These are phyloP conservation scores for Chloroceryle aenea DNA, from an alignment of 2,113 vertebrate species.

Conservation along the genomic window DNA sequence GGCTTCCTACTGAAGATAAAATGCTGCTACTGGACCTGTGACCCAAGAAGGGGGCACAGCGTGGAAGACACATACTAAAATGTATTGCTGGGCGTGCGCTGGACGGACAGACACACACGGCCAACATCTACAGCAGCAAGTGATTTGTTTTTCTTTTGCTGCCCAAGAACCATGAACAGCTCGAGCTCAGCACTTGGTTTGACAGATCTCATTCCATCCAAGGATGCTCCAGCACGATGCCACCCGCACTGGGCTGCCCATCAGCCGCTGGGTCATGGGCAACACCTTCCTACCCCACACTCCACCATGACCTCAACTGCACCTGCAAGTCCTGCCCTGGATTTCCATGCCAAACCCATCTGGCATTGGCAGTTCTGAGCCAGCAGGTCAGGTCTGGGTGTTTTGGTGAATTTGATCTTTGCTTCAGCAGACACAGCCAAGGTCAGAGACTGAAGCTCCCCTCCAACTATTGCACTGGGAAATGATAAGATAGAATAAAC, in stretches of 20 bases:
- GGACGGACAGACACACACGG: background rate
- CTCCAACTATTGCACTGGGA: background rate
- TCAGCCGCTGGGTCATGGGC: rapidly evolving
- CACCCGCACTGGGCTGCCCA: rapidly evolving
- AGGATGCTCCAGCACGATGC: background rate
- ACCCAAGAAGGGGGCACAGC: background rate
- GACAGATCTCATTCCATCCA: background rate
- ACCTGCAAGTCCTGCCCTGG: background rate
- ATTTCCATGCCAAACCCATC: background rate
- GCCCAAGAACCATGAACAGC: background rate
- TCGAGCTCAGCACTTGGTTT: background rate
- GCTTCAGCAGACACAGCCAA: background rate
- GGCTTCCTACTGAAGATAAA: background rate
- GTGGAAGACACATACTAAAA: background rate
- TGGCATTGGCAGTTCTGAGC: rapidly evolving
- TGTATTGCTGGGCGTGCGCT: rapidly evolving
- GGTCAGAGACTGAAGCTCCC: background rate
- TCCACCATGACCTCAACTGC: background rate
- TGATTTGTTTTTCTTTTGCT: background rate
- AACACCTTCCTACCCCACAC: background rate
- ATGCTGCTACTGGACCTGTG: background rate
- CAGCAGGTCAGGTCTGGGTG: too few species aligned
- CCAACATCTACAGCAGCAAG: background rate
- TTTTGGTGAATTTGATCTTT: background rate
- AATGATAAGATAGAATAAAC: background rate